Conservation (phyloP, 2,113 vertebrate genomes). For the Ochotona princeps region DNA sequence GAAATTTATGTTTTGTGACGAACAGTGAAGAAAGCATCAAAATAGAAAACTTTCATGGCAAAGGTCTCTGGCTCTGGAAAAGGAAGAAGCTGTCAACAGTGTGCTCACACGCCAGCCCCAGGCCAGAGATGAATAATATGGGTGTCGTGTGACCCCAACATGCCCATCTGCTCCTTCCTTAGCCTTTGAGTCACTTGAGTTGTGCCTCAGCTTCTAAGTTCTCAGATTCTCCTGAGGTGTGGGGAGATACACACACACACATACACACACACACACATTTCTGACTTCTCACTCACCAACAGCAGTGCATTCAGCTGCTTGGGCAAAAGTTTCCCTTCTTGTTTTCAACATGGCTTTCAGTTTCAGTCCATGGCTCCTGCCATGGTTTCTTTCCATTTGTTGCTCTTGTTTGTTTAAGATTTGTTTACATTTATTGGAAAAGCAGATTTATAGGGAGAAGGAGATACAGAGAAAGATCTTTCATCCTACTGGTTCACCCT, state of each 20-base stretch:
- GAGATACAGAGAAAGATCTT: no score
- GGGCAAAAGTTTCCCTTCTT: background rate
- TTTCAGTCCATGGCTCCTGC: background rate
- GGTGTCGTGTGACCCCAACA: background rate
- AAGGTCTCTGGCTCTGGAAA: conserved; percentile 6
- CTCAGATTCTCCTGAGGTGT: background rate
- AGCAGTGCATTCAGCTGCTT: background rate
- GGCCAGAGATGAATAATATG: background rate
- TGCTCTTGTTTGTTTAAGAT: no score
- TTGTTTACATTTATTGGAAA: no score
- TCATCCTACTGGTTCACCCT: no score
- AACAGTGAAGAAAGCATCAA: background rate
- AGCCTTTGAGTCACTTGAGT: background rate
- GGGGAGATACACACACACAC: background rate
- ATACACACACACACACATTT: background rate
- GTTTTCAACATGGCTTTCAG: background rate
- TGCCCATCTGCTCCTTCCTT: background rate
- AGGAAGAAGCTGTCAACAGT: background rate
- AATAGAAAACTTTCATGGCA: conserved; percentile 24
- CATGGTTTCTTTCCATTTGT: no score
- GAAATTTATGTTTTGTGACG: background rate
- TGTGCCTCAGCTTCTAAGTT: background rate
- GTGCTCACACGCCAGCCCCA: accelerated
- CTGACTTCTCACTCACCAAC: background rate
- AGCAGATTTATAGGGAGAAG: no score